Percentiles rank a stretch among this genome's conserved stretches.
Evolutionary conservation across 2,888 invertebrate genomes (phyloP).

Genomic region (Zeuzera pyrina): DNA sequence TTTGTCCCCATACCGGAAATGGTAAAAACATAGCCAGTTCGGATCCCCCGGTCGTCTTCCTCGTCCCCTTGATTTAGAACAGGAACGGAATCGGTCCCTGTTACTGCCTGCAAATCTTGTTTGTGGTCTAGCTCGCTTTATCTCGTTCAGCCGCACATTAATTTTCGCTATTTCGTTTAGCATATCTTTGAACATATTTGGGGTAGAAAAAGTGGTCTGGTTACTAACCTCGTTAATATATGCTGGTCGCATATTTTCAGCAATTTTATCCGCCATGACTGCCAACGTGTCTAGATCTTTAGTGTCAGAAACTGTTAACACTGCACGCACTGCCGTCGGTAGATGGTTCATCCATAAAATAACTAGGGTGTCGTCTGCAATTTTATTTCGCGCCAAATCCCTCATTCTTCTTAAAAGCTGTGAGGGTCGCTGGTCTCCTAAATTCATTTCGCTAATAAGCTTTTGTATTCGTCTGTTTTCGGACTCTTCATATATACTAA

Average conservation of each 20-base stretch:
- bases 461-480: slow-evolving; percentile 5
- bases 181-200: no score
- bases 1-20: slow-evolving; percentile 9
- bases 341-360: slow-evolving; percentile 6
- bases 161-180: no score
- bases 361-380: slow-evolving; percentile 4
- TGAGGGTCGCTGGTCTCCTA: slow-evolving; percentile 7
- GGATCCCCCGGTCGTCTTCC: neutral
- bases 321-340: slow-evolving; percentile 4
- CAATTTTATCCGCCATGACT: slow-evolving; percentile 7
- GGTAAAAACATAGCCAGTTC: slow-evolving; percentile 10
- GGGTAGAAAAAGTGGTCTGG: slow-evolving; percentile 1
- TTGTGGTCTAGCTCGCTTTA: slow-evolving; percentile 1
- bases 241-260: no score
- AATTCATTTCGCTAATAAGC: slow-evolving; percentile 4
- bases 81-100: neutral
- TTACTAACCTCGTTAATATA: no score
- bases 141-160: no score
- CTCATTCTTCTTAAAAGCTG: slow-evolving; percentile 5
- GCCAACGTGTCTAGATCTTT: slow-evolving; percentile 7
- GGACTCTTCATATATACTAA: neutral
- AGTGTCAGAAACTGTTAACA: slow-evolving; percentile 6
- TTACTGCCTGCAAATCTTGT: neutral
- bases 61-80: no score
- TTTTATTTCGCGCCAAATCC: slow-evolving; percentile 3